Conservation (phyloP, 2,113 vertebrate species). For the Amphiprion ocellaris region DNA sequence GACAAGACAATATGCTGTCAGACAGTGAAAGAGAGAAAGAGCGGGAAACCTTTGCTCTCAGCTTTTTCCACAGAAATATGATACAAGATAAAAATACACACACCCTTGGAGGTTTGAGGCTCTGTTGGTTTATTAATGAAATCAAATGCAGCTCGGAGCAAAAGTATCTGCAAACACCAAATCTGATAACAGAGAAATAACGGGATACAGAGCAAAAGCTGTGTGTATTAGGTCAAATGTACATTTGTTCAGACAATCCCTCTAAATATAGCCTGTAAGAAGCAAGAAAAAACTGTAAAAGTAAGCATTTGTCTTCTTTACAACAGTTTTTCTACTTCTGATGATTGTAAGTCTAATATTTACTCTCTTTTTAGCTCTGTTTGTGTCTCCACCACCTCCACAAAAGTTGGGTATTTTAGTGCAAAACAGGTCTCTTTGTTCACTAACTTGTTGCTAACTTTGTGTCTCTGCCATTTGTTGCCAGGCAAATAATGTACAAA, state of each 20-base stretch:
- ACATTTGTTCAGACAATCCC: slow-evolving; percentile 32
- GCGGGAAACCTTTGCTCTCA: slow-evolving; percentile 44
- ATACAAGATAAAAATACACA: slow-evolving; percentile 58
- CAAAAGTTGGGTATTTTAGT: neutral
- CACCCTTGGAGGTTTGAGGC: slow-evolving; percentile 36
- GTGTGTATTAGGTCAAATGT: slow-evolving; percentile 21
- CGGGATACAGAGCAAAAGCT: slow-evolving; percentile 19
- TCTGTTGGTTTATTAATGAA: slow-evolving; percentile 62
- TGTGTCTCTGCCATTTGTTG: slow-evolving; percentile 4
- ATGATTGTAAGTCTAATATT: neutral
- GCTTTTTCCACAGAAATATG: slow-evolving; percentile 53
- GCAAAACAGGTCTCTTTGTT: neutral
- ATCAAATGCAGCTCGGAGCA: slow-evolving; percentile 48
- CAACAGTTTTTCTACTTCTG: neutral
- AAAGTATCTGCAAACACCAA: slow-evolving; percentile 48
- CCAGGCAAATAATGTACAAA: neutral
- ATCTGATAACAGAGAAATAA: slow-evolving; percentile 30
- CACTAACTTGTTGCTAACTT: slow-evolving; percentile 2
- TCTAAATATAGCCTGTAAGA: slow-evolving; percentile 20
- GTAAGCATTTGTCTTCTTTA: neutral
- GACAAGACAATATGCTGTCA: slow-evolving; percentile 58
- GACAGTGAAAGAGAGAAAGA: slow-evolving; percentile 38
- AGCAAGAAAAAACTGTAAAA: slow-evolving; percentile 11
- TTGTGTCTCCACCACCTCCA: neutral
- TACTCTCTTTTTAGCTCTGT: neutral